Conservation (phyloP, 2,888 invertebrate species). For the Sylvicola fuscatus region DNA sequence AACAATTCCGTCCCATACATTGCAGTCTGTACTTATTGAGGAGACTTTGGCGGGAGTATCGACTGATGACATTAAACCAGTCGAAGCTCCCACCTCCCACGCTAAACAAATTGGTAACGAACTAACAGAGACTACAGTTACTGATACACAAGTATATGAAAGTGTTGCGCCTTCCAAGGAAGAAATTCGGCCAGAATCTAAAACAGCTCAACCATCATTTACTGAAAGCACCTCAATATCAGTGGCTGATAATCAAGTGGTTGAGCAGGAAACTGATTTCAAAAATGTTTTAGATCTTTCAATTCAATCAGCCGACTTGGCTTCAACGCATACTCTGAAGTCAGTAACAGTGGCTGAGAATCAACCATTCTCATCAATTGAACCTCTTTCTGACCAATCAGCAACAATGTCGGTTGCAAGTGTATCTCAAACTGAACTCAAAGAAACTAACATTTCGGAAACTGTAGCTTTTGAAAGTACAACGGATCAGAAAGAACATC, state of each 20-base stretch:
- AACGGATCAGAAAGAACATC: background rate
- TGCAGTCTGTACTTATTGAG: conserved; percentile 30
- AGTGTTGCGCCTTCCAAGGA: conserved; percentile 17
- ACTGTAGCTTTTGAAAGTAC: background rate
- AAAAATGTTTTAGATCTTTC: conserved; percentile 4
- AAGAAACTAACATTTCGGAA: conserved; percentile 10
- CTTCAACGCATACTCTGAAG: conserved; percentile 4
- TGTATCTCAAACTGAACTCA: conserved; percentile 12
- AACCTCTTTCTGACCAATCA: conserved; percentile 8
- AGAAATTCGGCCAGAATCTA: conserved; percentile 10
- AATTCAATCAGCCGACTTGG: conserved; percentile 3
- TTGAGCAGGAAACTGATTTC: conserved; percentile 27
- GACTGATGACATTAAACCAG: conserved; percentile 25
- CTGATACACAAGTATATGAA: conserved; percentile 33
- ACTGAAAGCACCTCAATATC: conserved; percentile 16
- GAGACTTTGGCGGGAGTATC: conserved; percentile 34
- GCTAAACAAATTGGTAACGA: conserved; percentile 25
- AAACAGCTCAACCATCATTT: conserved; percentile 11
- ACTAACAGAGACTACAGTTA: conserved; percentile 29
- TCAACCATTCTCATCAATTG: conserved; percentile 14
- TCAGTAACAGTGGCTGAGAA: conserved; percentile 16
- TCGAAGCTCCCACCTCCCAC: conserved; percentile 22
- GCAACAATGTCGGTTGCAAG: conserved; percentile 10
- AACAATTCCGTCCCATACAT: conserved; percentile 19
- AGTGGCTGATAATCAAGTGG: conserved; percentile 23